Conservation (phyloP, 2,888 invertebrate species). For the Pseudococcus longispinus region DNA sequence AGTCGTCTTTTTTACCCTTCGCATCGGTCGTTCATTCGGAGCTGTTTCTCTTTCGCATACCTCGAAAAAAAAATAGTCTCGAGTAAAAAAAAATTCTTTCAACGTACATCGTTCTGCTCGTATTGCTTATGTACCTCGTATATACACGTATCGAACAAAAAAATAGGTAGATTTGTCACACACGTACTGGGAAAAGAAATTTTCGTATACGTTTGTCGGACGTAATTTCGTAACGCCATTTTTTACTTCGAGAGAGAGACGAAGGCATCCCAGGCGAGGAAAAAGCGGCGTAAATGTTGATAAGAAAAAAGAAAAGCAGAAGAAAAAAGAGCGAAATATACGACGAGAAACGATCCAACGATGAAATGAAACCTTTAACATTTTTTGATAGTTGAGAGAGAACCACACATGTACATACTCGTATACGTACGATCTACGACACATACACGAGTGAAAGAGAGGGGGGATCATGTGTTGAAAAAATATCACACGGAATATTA, state of each 20-base stretch:
- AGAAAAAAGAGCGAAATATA: not conserved
- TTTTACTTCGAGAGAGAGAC: not conserved
- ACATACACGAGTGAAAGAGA: not conserved
- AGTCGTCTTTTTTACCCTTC: not conserved
- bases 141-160: not conserved
- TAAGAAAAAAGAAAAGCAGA: not conserved
- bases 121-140: not conserved
- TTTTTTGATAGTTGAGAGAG: not conserved
- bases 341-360: not conserved
- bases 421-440: not conserved
- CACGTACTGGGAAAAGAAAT: not conserved
- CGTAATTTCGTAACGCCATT: conserved; percentile 28
- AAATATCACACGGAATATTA: conserved; percentile 35
- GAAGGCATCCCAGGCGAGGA: not conserved
- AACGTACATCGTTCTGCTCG: not conserved
- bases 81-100: too few relatives aligned
- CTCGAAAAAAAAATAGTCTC: too few relatives aligned
- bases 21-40: not conserved
- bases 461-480: not conserved
- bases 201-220: not conserved
- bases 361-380: conserved; percentile 10
- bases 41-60: not conserved
- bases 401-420: not conserved
- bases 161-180: not conserved
- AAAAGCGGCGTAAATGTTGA: not conserved